phyloP scores from a whole-genome alignment of 2,888 invertebrate species.

The Cheiracanthium punctorium region DNA sequence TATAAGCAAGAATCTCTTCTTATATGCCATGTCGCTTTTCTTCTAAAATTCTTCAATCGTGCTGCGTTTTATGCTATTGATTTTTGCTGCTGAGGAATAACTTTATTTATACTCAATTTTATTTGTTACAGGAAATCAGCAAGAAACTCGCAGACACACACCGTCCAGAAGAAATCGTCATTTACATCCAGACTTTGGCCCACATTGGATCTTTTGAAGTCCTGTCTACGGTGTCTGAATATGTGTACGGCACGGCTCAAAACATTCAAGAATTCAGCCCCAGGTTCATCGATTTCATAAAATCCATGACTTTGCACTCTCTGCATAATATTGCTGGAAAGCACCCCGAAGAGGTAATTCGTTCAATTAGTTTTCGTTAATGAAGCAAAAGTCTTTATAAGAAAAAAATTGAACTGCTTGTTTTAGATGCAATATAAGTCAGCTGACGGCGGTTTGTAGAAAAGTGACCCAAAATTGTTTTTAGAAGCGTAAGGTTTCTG shows the following conservation, averaged over 20 bases:
- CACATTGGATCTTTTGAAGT: slow-evolving; percentile 61
- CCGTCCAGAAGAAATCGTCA: slow-evolving; percentile 58
- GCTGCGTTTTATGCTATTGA: no score
- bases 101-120: background rate
- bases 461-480: no score
- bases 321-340: slow-evolving; percentile 60
- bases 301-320: slow-evolving; percentile 66
- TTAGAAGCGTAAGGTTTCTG: no score
- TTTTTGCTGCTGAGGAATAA: background rate
- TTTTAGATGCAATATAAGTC: no score
- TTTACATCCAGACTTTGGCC: slow-evolving; percentile 71
- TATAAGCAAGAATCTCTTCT: no score
- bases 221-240: slow-evolving; percentile 61
- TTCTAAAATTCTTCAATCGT: no score
- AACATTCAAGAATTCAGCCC: background rate
- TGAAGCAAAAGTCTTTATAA: no score
- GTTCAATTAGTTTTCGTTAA: no score
- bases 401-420: no score
- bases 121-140: slow-evolving; percentile 16
- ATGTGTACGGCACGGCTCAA: slow-evolving; percentile 43
- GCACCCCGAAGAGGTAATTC: slow-evolving; percentile 19
- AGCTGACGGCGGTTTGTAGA: no score
- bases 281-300: slow-evolving; percentile 58
- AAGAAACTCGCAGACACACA: slow-evolving; percentile 16
- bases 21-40: no score